A percentile compares a stretch with the other conserved stretches of the same genome.
phyloP scores from a whole-genome alignment of 2,888 invertebrate genomes.

The Rhynchonema sp. region DNA sequence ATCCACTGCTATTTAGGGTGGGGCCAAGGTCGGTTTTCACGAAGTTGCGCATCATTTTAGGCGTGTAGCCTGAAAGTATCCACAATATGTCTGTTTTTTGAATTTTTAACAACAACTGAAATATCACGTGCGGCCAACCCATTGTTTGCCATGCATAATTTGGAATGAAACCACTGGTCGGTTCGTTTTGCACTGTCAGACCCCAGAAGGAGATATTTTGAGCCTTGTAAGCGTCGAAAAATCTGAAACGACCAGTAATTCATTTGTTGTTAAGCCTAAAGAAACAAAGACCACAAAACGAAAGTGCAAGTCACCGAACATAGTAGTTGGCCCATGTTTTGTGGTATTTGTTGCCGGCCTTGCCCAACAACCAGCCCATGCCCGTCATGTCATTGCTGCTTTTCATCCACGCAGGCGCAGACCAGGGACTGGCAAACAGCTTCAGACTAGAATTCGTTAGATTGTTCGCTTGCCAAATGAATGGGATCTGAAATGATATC shows the following conservation, averaged over 20 bases:
- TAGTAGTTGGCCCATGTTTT: slow-evolving; percentile 63
- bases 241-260: slow-evolving; percentile 34
- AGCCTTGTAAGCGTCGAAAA: slow-evolving; percentile 52
- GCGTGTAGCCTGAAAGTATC: slow-evolving; percentile 48
- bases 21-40: slow-evolving; percentile 54
- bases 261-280: background rate
- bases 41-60: slow-evolving; percentile 45
- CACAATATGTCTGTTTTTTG: too few species aligned
- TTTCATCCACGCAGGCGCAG: slow-evolving; percentile 41
- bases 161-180: slow-evolving; percentile 36
- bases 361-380: slow-evolving; percentile 27
- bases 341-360: slow-evolving; percentile 41
- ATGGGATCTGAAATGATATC: slow-evolving; percentile 10
- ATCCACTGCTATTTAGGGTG: slow-evolving; percentile 41
- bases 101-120: too few species aligned
- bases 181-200: slow-evolving; percentile 69
- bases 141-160: slow-evolving; percentile 47
- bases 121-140: too few species aligned
- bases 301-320: slow-evolving; percentile 37
- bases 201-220: slow-evolving; percentile 50
- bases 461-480: background rate
- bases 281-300: too few species aligned
- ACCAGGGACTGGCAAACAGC: slow-evolving; percentile 39
- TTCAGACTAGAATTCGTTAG: slow-evolving; percentile 16
- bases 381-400: slow-evolving; percentile 33